Conservation (phyloP, 2,113 vertebrate genomes). For the Myxocyprinus asiaticus region DNA sequence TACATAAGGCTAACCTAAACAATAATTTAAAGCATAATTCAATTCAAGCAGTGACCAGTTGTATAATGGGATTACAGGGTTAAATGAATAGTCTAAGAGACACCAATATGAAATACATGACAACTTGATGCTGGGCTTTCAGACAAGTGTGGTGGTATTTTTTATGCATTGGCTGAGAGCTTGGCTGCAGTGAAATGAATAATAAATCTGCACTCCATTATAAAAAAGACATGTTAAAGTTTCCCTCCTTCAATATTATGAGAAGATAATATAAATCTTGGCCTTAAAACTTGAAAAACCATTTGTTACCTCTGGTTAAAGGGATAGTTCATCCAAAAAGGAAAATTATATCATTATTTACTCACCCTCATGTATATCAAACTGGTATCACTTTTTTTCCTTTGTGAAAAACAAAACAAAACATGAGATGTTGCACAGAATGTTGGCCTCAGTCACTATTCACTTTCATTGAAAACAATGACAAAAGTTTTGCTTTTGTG, state of each 20-base stretch:
- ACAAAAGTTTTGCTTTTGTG: too few relatives aligned
- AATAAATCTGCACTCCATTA: conserved; percentile 2
- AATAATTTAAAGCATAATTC: neutral
- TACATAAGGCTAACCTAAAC: neutral
- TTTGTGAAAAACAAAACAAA: too few relatives aligned
- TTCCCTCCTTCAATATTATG: neutral
- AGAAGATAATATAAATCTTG: neutral
- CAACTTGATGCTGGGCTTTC: neutral
- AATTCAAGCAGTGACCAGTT: neutral
- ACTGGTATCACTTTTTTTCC: too few relatives aligned
- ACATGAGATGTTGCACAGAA: too few relatives aligned
- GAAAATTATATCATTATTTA: too few relatives aligned
- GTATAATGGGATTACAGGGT: neutral
- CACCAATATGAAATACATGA: neutral
- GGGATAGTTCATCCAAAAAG: too few relatives aligned
- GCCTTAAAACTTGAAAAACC: neutral
- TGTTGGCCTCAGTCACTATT: too few relatives aligned
- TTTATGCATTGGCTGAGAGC: neutral
- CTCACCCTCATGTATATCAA: too few relatives aligned
- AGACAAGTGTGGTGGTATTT: neutral
- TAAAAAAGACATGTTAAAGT: conserved; percentile 4
- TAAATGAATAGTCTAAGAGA: neutral
- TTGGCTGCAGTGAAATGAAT: neutral
- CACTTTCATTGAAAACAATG: too few relatives aligned
- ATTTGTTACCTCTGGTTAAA: conserved; percentile 4